phyloP scores from a whole-genome alignment of 2,888 invertebrate genomes.

The Amiota mariae region DNA sequence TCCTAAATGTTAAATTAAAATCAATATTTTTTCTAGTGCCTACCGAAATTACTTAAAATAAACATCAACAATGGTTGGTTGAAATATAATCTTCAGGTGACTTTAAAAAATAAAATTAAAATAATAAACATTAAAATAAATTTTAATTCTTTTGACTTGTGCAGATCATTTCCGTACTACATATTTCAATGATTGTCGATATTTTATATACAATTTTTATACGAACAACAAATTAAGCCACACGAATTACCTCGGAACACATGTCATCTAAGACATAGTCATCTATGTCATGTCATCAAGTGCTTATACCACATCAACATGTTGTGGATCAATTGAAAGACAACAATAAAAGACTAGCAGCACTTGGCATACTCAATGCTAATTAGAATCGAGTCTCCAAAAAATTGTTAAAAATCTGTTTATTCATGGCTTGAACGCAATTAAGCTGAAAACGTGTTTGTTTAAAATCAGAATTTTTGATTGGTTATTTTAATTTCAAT shows the following conservation, averaged over 20 bases:
- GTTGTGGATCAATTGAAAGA: slow-evolving; percentile 52
- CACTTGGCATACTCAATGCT: slow-evolving; percentile 53
- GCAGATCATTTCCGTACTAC: slow-evolving; percentile 62
- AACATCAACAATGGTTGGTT: too few species aligned
- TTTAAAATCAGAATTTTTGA: slow-evolving; percentile 55
- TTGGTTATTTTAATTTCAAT: slow-evolving; percentile 46
- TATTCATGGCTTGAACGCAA: slow-evolving; percentile 58
- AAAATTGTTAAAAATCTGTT: slow-evolving; percentile 50
- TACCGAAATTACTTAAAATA: too few species aligned
- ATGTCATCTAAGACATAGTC: slow-evolving; percentile 6
- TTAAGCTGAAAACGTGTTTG: slow-evolving; percentile 36
- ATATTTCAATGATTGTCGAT: slow-evolving; percentile 58
- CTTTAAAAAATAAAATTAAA: slow-evolving; percentile 5
- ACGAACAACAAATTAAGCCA: slow-evolving; percentile 57
- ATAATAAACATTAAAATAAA: slow-evolving; percentile 16
- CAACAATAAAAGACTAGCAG: slow-evolving; percentile 58
- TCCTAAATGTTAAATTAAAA: not conserved
- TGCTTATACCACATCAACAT: slow-evolving; percentile 12
- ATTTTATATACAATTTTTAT: slow-evolving; percentile 52
- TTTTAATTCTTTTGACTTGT: slow-evolving; percentile 36
- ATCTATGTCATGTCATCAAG: slow-evolving; percentile 40
- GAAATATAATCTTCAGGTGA: too few species aligned
- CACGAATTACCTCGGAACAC: slow-evolving; percentile 43
- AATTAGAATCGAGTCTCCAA: slow-evolving; percentile 64
- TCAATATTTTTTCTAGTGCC: too few species aligned